Evolutionary conservation across 2,888 invertebrate species (phyloP), one percentile per base, ranked within the genome.

Genomic region (Allolobophora icterica): DNA sequence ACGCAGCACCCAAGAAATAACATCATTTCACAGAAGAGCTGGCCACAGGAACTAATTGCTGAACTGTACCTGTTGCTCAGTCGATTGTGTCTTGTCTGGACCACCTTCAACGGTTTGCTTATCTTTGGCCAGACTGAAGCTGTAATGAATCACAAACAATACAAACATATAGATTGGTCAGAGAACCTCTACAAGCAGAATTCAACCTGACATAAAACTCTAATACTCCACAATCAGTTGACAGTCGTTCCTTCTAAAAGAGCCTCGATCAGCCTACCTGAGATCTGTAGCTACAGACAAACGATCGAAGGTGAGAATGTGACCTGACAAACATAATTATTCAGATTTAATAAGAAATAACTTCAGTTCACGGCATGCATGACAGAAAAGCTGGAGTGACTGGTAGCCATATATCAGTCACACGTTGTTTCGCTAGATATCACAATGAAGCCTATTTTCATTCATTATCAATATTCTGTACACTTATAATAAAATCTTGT

Each of bases 61-160:
- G 1, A 45, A 33, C 83, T 92, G 87, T 90, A 95, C 95, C 95
- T 95, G 96, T 99, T 99, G n/a, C 98, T 99, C 90, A 99, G 96
- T 95, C 97, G 97, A 95, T 99, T 99, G 94, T 97, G 97, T 94
- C 97, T 97, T 5, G 99, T 98, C 95, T 97, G 97, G 93, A 99
- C 97, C 90, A 99, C 97, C 96, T 98, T 98, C 91, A 98, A 95
- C 5, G 98, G 98, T 96, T 98, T 98, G 92, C 96, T 96, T 92
- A 98, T 97, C 94, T 97, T 97, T 30, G 98, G 98, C 97, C 98
- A 99, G 93, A 97, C 96, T 58, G 97, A 97, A 92, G 97, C 98
- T 98, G 95, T 24, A 96, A 96, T 91, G 38, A 89, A 91, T 84
- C 45, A 91, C n/a, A 91, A 38, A 38, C n/a, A n/a, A 83, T 13